Evolutionary conservation across 2,113 vertebrate species (phyloP).

Genomic region (Chitala chitala): DNA sequence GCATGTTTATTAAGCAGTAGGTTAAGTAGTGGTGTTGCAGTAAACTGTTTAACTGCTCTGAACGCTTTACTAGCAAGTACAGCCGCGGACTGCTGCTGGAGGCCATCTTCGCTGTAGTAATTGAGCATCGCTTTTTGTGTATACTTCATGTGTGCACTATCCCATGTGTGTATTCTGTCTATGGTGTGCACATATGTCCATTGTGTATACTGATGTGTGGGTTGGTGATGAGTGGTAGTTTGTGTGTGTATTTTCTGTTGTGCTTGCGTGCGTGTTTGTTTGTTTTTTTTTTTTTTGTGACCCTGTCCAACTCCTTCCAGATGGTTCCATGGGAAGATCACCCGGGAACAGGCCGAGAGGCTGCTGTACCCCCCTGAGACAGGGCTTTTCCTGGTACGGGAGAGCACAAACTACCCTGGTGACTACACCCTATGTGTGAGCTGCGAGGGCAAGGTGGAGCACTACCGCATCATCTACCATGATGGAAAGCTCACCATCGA

Average conservation of each 20-base stretch:
- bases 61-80: no score
- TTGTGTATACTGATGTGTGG: no score
- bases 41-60: no score
- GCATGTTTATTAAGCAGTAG: no score
- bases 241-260: background rate
- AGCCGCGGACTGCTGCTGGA: no score
- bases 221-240: no score
- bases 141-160: no score
- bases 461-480: conserved; percentile 92
- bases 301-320: conserved; percentile 54
- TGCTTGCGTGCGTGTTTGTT: background rate
- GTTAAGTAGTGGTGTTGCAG: no score
- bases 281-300: background rate
- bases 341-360: conserved; percentile 79
- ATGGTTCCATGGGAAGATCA: conserved; percentile 98
- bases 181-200: background rate
- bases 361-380: conserved; percentile 83
- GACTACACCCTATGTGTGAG: conserved; percentile 97
- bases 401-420: conserved; percentile 96
- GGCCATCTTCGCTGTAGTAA: no score
- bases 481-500: conserved; percentile 91
- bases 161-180: no score
- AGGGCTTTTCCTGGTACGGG: conserved; percentile 88
- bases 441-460: conserved; percentile 93
- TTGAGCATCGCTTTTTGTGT: no score